A percentile compares a stretch with the other conserved stretches of the same genome.
Evolutionary conservation across 2,888 invertebrate species (phyloP).

Genomic region (Oegoconia quadripuncta): DNA sequence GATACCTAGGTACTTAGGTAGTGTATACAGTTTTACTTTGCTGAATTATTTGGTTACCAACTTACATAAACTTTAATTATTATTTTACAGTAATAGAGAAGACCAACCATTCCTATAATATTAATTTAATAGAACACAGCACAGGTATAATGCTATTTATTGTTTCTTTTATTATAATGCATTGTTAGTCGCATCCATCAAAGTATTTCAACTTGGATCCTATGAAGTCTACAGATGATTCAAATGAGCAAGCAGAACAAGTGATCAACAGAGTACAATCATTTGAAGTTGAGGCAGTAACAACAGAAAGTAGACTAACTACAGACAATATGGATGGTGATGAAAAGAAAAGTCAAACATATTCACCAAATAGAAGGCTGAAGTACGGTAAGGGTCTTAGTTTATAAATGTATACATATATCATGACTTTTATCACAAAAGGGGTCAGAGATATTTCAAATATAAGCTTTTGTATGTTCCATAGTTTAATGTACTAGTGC

Average conservation of each 20-base stretch:
- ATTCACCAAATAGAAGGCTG: slow-evolving; percentile 41
- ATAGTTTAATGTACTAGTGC: no score
- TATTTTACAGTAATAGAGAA: no score
- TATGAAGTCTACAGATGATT: slow-evolving; percentile 37
- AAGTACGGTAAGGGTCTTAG: slow-evolving; percentile 51
- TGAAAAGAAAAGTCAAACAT: slow-evolving; percentile 48
- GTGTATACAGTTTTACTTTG: no score
- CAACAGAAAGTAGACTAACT: slow-evolving; percentile 34
- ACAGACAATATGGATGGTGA: slow-evolving; percentile 47
- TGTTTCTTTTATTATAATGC: slow-evolving; percentile 1
- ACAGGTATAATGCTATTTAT: not conserved
- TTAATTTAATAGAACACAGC: not conserved
- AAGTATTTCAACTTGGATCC: slow-evolving; percentile 17
- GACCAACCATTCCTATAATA: not conserved
- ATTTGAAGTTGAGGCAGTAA: slow-evolving; percentile 21
- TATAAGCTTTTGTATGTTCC: no score
- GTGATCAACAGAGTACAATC: slow-evolving; percentile 25
- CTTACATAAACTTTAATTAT: no score
- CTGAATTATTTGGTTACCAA: no score
- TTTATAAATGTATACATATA: slow-evolving; percentile 7
- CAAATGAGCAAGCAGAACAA: slow-evolving; percentile 18
- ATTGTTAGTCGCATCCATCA: slow-evolving; percentile 7
- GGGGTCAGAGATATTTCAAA: no score
- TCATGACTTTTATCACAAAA: slow-evolving; percentile 4
- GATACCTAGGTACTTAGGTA: no score